phyloP scores from a whole-genome alignment of 2,113 vertebrate genomes.

The Colaptes auratus region DNA sequence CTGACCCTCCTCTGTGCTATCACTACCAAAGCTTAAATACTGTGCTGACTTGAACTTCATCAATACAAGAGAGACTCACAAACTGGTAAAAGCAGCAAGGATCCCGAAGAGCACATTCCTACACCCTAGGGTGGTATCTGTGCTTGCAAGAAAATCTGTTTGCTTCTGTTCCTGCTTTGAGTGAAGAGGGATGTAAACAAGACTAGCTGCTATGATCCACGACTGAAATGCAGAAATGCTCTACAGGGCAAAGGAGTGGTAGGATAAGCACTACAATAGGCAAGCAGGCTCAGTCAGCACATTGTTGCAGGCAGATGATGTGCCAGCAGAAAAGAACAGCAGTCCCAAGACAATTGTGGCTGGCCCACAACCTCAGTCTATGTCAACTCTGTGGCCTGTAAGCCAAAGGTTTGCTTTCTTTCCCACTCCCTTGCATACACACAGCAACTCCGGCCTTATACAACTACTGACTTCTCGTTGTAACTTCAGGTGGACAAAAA shows the following conservation, averaged over 20 bases:
- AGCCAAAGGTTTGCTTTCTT: slow-evolving; percentile 59
- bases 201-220: not conserved
- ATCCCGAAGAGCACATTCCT: not conserved
- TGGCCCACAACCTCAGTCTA: slow-evolving; percentile 41
- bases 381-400: slow-evolving; percentile 48
- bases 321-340: slow-evolving; percentile 57
- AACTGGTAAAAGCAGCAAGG: not conserved
- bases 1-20: not conserved
- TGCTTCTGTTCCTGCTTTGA: not conserved
- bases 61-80: not conserved
- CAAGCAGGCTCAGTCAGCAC: slow-evolving; percentile 49
- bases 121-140: not conserved
- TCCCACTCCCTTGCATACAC: slow-evolving; percentile 29
- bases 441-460: slow-evolving; percentile 27
- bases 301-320: slow-evolving; percentile 54
- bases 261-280: not conserved
- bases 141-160: not conserved
- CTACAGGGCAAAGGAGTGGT: slow-evolving; percentile 42
- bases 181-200: not conserved
- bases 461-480: not conserved
- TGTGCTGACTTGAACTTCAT: not conserved
- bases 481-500: not conserved
- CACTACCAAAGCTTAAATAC: not conserved
- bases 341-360: slow-evolving; percentile 58
- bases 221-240: slow-evolving; percentile 14